Base-by-base conservation (phyloP, 2,113 vertebrate species). In the Sterrhoptilus dennistouni region DNA sequence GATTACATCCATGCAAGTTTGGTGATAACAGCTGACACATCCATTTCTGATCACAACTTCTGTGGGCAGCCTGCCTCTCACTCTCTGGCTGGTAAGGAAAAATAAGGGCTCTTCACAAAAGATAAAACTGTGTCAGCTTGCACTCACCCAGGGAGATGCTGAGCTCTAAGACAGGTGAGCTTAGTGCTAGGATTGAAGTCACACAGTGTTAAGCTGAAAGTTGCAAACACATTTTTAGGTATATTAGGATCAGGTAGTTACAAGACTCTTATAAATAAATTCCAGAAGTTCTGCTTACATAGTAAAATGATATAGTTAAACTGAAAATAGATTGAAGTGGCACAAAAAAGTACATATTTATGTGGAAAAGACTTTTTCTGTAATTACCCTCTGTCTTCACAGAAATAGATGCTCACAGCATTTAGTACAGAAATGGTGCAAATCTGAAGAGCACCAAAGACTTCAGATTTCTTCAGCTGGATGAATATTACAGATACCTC, bases 11-110 rank as follows among this genome's bases (percentile, higher is more conserved):
- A 0, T 53, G 50, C 33, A 25, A 68, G n/a, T 57, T 36, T 18
- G 56, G 69, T 47, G 92, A 57, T 12, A 93, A 56, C 44, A 90
- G 89, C 89, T 91, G 93, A 95, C 56, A 21, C 71, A 93, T 89
- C 54, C 90, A 45, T 60, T 83, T 81, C 80, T 38, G 76, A 83
- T 83, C 79, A 66, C 79, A 66, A 11, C 56, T 59, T 81, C 81
- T n/a, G 61, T 47, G 64, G 49, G 79, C 91, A 95, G 87, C 75
- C 42, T 83, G 52, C 75, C 35, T 93, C 74, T 33, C 27, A 31
- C 54, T 10, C 66, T 68, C 60, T 17, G 3, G 54, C 59, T 24
- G 25, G 20, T 6, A 12, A 78, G 64, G 49, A 29, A 66, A 83
- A 94, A 63, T 9, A 40, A 68, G 25, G 9, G 38, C 8, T 86